A percentile compares a stretch with the other conserved stretches of the same genome.
These are phyloP conservation scores for Pegoplata infirma DNA, from an alignment of 2,888 invertebrate genomes.

Conservation along the genomic window DNA sequence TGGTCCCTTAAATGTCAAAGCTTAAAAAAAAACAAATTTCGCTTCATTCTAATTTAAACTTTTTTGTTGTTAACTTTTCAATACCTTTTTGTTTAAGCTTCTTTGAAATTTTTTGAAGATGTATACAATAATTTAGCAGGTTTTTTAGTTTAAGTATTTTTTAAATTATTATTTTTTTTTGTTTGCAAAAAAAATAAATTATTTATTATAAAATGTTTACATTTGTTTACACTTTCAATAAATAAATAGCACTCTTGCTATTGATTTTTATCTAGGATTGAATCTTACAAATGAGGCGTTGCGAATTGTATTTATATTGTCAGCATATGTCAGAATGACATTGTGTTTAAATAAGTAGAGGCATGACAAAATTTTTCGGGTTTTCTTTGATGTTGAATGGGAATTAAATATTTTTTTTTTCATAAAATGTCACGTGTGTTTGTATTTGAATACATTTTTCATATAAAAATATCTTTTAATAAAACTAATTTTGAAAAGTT, in stretches of 20 bases:
- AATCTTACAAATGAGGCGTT: neutral
- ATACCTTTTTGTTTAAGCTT: neutral
- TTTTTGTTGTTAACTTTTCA: too few relatives aligned
- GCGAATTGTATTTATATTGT: neutral
- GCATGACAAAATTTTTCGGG: neutral
- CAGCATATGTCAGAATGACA: neutral
- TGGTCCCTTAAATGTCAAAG: too few relatives aligned
- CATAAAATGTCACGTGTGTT: too few relatives aligned
- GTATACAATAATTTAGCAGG: neutral
- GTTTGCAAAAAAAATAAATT: neutral
- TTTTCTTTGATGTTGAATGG: neutral
- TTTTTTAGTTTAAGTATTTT: neutral
- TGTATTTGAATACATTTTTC: too few relatives aligned
- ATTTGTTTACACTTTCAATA: neutral
- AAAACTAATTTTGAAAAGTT: too few relatives aligned
- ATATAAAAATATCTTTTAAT: too few relatives aligned
- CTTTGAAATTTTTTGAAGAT: constrained; percentile 9
- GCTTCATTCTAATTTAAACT: too few relatives aligned
- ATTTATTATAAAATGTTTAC: neutral
- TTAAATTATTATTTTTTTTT: too few relatives aligned
- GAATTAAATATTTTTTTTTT: too few relatives aligned
- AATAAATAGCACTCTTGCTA: neutral
- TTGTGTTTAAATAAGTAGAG: neutral
- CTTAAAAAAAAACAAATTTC: too few relatives aligned
- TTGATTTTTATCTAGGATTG: neutral